Evolutionary conservation across 2,888 invertebrate genomes (phyloP), one percentile per base, ranked within the genome.

Genomic region (Xestoiulus laeticollis): DNA sequence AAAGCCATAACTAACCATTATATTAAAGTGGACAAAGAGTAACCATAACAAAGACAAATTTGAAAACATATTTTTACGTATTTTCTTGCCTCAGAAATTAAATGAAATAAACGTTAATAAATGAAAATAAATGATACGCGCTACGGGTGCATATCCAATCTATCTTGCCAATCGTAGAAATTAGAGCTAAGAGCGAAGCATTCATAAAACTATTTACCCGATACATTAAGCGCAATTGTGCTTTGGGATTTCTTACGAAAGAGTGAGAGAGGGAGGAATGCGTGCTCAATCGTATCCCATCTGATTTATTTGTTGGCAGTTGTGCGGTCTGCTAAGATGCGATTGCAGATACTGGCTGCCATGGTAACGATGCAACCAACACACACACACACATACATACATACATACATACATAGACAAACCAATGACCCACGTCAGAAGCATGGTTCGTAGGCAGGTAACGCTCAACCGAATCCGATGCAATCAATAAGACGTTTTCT

Each of bases 261-360:
- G n/a, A n/a, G n/a, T n/a, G n/a, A n/a, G n/a, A n/a, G 30, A 4
- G 30, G 30, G 78, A 78, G 30, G 26, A 12, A 26, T 14, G 78
- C 30, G 26, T 78, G 30, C 30, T 30, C 30, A 78, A 68, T 68
- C 68, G 68, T 68, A 26, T 68, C 68, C 12, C 30, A 78, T 78
- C 10, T 78, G 78, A 78, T 78, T 78, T 78, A 30, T 30, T 78
- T 26, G 30, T 78, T 78, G 78, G 78, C 78, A 30, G 30, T 78
- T 14, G 78, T 78, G 78, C 14, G 78, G 78, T 78, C 78, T 78
- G 78, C 78, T 78, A 30, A 78, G 78, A 78, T 78, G 78, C 78
- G 30, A 78, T 26, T 78, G 78, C 78, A 78, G 78, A 78, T 78
- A 78, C 30, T 26, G 78, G 30, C 26, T 78, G 30, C 78, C 78